phyloP scores from a whole-genome alignment of 2,888 invertebrate genomes.

The Achlya flavicornis region DNA sequence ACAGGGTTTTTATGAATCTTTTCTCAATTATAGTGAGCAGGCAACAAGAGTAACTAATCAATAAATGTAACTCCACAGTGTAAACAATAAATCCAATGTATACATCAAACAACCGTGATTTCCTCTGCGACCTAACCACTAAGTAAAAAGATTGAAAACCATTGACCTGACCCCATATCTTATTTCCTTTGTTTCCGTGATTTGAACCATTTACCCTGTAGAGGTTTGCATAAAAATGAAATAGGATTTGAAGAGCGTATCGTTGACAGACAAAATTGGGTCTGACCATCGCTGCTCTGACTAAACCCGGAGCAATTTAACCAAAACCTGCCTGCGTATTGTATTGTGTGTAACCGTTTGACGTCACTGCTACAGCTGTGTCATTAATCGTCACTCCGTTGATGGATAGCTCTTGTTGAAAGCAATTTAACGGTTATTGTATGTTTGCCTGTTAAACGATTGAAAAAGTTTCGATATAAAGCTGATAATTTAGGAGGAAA shows the following conservation, averaged over 20 bases:
- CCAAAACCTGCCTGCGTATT: conserved; percentile 17
- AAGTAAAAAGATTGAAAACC: not conserved
- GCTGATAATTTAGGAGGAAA: not conserved
- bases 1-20: too few relatives aligned
- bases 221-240: conserved; percentile 27
- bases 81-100: conserved; percentile 6
- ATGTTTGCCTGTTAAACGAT: conserved; percentile 27
- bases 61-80: not conserved
- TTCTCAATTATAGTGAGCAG: not conserved
- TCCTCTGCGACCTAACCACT: conserved; percentile 4
- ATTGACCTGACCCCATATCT: conserved; percentile 10
- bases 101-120: conserved; percentile 1
- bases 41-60: not conserved
- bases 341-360: conserved; percentile 31
- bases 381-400: conserved; percentile 44
- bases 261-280: conserved; percentile 30
- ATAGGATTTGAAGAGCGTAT: conserved; percentile 30
- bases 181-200: conserved; percentile 32
- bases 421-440: conserved; percentile 44
- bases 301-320: conserved; percentile 13
- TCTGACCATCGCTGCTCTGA: conserved; percentile 9
- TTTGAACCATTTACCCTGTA: conserved; percentile 33
- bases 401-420: conserved; percentile 47
- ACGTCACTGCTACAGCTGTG: conserved; percentile 19
- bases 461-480: conserved; percentile 34